Evolutionary conservation across 1,140 invertebrate genomes (phyloP), one percentile per base, ranked within the genome.

Genomic region (Pachypeltis micranthus): DNA sequence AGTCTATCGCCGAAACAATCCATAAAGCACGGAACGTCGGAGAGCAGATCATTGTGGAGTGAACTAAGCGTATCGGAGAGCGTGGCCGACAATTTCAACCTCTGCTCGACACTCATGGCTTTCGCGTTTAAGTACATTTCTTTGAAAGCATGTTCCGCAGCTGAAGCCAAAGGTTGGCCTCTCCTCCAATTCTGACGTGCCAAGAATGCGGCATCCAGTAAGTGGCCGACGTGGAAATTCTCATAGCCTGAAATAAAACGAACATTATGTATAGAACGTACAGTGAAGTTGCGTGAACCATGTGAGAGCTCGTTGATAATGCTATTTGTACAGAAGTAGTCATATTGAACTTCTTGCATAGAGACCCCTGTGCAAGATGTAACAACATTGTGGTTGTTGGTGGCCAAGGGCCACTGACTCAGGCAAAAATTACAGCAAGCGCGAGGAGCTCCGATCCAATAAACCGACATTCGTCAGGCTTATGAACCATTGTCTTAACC

Each of bases 91-190:
- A 57, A 67, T 47, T 16, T 67, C 67, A 67, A 76, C 16, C 69
- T 73, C 29, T 68, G 65, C 0, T 63, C 19, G 25, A 72, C 67
- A 19, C 64, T 68, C 31, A 78, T 72, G 39, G 76, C 77, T 67
- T 80, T 76, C 0, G 80, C 78, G 70, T 82, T 85, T 21, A 86
- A 77, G 69, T 88, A 90, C 25, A 88, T 80, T 69, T 88, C 86
- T 0, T 77, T 71, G 66, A 84, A 84, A 44, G 81, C 77, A 27
- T 78, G 78, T 10, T 72, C 67, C 62, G 87, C 74, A 2, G 84
- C 79, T 44, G 76, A 73, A 2, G 68, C 66, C 24, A 77, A 67
- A 4, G 77, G 67, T 56, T 82, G 77, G 1, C 85, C 86, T 62
- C 83, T 74, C 1, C 79, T 72, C 39, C 83, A 67, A 71, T 85